A percentile compares a stretch with the other conserved stretches of the same genome.
These are phyloP conservation scores for Rhinogobius similis DNA, from an alignment of 2,113 vertebrate species.

Conservation along the genomic window DNA sequence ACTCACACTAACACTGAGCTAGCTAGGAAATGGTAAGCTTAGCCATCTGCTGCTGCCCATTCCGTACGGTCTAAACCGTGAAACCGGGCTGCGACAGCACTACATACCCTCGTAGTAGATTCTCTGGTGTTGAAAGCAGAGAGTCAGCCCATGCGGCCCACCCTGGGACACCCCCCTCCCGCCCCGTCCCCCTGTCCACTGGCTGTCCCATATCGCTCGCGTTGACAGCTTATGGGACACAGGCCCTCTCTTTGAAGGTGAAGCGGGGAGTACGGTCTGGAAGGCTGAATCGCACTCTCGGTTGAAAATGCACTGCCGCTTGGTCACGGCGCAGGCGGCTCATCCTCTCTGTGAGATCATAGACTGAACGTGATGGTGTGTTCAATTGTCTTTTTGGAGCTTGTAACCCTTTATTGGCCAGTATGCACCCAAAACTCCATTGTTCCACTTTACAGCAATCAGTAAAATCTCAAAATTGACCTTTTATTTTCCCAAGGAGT, in stretches of 20 bases:
- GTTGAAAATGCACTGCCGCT: constrained; percentile 27
- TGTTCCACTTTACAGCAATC: no score
- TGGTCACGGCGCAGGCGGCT: constrained; percentile 21
- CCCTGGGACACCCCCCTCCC: constrained; percentile 29
- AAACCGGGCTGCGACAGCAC: background rate
- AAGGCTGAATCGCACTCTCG: constrained; percentile 12
- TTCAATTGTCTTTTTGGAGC: no score
- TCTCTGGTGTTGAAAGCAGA: constrained; percentile 29
- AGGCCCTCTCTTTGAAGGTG: constrained; percentile 16
- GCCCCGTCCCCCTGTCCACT: constrained; percentile 12
- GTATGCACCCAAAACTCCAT: no score
- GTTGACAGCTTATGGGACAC: constrained; percentile 53
- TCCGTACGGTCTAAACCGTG: no score
- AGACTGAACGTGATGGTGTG: background rate
- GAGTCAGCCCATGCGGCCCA: constrained; percentile 15
- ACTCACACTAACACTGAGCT: no score
- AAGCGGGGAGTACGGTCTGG: constrained; percentile 26
- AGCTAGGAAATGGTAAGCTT: no score
- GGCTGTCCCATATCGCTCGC: constrained; percentile 27
- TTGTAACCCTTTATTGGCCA: no score
- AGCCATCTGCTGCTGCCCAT: no score
- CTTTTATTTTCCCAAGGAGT: no score
- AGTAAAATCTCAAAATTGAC: no score
- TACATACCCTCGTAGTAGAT: background rate
- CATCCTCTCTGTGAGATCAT: background rate